These are phyloP conservation scores for Eristalis intricaria DNA, from an alignment of 2,888 invertebrate genomes.

Conservation along the genomic window DNA sequence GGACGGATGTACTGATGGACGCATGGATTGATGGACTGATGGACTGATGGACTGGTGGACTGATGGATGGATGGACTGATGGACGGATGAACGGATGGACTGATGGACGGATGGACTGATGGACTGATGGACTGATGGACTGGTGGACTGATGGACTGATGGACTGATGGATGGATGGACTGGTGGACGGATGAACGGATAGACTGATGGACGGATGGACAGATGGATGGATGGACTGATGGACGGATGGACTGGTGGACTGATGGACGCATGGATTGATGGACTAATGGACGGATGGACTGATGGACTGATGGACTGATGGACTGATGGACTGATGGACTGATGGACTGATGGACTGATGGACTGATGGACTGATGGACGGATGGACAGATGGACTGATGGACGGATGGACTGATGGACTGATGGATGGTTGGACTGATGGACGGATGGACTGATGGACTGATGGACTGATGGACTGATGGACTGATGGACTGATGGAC, in stretches of 20 bases:
- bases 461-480: not conserved
- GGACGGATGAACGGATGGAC: too few relatives aligned
- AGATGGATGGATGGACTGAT: not conserved
- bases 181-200: not conserved
- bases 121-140: not conserved
- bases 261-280: not conserved
- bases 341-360: not conserved
- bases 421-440: not conserved
- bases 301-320: not conserved
- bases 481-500: not conserved
- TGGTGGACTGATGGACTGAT: not conserved
- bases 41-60: too few relatives aligned
- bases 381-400: not conserved
- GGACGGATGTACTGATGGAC: too few relatives aligned
- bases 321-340: not conserved
- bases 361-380: not conserved
- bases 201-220: not conserved
- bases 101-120: too few relatives aligned
- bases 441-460: not conserved
- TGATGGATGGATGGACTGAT: too few relatives aligned
- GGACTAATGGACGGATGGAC: not conserved
- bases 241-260: not conserved
- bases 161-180: not conserved
- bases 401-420: too few relatives aligned
- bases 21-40: too few relatives aligned